Conservation (phyloP, 2,113 vertebrate genomes). For the Ailurus styani region DNA sequence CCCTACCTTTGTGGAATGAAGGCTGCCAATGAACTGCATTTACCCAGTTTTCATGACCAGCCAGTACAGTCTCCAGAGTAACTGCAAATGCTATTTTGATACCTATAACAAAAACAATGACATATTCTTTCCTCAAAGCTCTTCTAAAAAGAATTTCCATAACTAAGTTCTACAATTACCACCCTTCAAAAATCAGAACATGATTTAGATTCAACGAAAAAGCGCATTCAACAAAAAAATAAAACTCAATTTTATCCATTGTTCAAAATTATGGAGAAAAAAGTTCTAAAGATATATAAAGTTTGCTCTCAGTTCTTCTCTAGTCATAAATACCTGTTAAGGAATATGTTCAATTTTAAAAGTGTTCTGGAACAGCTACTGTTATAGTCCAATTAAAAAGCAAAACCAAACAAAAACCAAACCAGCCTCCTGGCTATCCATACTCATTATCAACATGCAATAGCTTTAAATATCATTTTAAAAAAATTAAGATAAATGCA, state of each 20-base stretch:
- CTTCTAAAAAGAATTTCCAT: background rate
- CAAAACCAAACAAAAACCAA: background rate
- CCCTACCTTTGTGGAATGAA: slow-evolving; percentile 87
- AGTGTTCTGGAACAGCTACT: background rate
- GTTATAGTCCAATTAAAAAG: background rate
- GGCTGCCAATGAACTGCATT: slow-evolving; percentile 96
- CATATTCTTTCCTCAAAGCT: background rate
- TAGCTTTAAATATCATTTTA: background rate
- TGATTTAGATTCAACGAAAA: background rate
- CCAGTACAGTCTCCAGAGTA: slow-evolving; percentile 92
- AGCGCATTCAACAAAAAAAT: background rate
- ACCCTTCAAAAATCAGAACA: background rate
- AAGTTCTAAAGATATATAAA: background rate
- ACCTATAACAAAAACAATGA: slow-evolving; percentile 77
- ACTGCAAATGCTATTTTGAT: slow-evolving; percentile 82
- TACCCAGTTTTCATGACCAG: slow-evolving; percentile 97
- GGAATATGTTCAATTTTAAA: background rate
- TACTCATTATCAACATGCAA: background rate
- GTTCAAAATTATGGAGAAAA: slow-evolving; percentile 20
- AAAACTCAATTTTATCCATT: background rate
- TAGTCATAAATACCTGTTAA: slow-evolving; percentile 6
- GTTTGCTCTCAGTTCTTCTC: background rate
- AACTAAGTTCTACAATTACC: background rate
- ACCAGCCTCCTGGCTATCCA: background rate
- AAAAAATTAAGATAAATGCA: slow-evolving; percentile 7